Evolutionary conservation across 2,113 vertebrate species (phyloP).

Genomic region (Gymnogyps californianus): DNA sequence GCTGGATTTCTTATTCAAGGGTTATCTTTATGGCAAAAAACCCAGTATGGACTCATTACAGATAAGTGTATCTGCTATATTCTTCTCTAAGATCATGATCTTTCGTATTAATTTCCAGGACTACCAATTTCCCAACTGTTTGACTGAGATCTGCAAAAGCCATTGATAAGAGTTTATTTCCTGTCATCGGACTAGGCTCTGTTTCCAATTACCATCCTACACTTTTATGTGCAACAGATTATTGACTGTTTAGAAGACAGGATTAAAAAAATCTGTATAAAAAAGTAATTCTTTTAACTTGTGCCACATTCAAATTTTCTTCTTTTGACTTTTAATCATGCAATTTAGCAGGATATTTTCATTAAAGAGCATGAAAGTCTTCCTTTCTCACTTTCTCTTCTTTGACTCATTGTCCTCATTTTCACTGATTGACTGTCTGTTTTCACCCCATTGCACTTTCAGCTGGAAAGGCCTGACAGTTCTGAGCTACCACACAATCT

Average conservation of each 20-base stretch:
- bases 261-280: neutral
- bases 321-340: neutral
- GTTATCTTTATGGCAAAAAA: conserved; percentile 23
- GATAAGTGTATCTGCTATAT: conserved; percentile 5
- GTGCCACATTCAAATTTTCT: neutral
- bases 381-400: neutral
- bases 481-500: neutral
- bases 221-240: conserved; percentile 24
- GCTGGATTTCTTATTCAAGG: conserved; percentile 4
- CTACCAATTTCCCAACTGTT: neutral
- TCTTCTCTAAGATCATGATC: neutral
- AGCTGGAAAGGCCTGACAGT: neutral
- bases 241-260: conserved; percentile 14
- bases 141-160: conserved; percentile 38
- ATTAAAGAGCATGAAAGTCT: neutral
- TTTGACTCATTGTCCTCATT: neutral
- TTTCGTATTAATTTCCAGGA: conserved; percentile 10
- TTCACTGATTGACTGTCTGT: neutral
- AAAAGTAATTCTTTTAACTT: neutral
- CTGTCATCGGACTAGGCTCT: neutral
- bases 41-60: neutral
- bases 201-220: conserved; percentile 35
- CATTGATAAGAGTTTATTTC: conserved; percentile 40
- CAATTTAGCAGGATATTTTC: neutral
- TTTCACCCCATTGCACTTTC: neutral